phyloP scores from a whole-genome alignment of 2,888 invertebrate species.

The Perithous albicinctus region DNA sequence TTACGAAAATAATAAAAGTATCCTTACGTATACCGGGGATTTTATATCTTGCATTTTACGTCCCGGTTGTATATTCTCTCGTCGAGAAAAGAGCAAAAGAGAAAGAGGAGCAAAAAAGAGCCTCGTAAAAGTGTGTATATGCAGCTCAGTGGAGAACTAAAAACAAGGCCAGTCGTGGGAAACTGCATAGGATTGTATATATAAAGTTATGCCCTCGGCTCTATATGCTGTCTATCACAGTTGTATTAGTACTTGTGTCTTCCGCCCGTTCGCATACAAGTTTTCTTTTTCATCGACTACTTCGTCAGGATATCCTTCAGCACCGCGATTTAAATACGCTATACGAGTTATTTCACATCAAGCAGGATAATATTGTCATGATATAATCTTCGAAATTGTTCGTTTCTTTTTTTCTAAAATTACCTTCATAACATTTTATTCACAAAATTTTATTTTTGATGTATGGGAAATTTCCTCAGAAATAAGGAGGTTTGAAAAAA shows the following conservation, averaged over 20 bases:
- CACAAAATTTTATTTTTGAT: no score
- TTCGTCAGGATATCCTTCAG: conserved; percentile 20
- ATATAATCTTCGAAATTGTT: no score
- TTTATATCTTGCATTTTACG: conserved; percentile 49
- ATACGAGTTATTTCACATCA: no score
- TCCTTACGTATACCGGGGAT: conserved; percentile 36
- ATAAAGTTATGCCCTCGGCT: conserved; percentile 4
- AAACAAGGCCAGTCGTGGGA: conserved; percentile 30
- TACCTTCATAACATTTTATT: no score
- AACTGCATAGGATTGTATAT: conserved; percentile 26
- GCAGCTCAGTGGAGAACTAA: conserved; percentile 28
- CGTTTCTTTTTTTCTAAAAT: no score
- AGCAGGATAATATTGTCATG: no score
- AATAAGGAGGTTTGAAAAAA: no score
- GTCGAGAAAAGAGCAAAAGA: conserved; percentile 5
- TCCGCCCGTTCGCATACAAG: neutral
- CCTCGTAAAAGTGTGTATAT: conserved; percentile 61
- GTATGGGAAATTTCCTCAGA: no score
- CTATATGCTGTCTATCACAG: conserved; percentile 10
- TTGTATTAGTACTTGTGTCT: conserved; percentile 25
- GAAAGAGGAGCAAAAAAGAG: conserved; percentile 10
- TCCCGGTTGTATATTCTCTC: neutral
- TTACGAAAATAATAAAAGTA: conserved; percentile 53
- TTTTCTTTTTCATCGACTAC: conserved; percentile 13
- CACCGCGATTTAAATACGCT: conserved; percentile 48